Base-by-base conservation (phyloP, 2,113 vertebrate genomes). In the Archocentrus centrarchus region DNA sequence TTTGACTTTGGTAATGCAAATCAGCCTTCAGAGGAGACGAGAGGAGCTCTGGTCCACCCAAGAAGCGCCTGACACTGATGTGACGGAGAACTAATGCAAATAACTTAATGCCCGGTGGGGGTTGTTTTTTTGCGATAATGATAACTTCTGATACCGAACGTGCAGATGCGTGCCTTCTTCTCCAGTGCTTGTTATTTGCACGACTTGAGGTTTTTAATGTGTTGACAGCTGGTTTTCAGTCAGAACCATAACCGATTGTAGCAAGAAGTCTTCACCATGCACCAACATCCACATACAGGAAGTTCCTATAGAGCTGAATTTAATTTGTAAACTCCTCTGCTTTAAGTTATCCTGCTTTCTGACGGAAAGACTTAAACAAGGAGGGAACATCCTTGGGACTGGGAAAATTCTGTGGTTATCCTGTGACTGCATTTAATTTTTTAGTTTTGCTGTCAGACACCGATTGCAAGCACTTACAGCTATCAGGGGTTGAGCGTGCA, bases 1-100 rank as follows among this genome's bases (percentile, higher is more conserved):
- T 93, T 88, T 91, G 93, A 94, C 84, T 93, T 94, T 92, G 91
- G 83, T 79, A 85, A 92, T 94, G 89, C 82, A 88, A 91, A 92
- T 91, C 75, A 88, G 86, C 86, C 73, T 85, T 63, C 83, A 77
- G 59, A 59, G 7, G 75, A 75, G 77, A 88, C 79, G 70, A 70
- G 39, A 66, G 70, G 78, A 20, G 81, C 80, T 82, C 63, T 59
- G 55, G 77, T 81, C 68, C 10, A 64, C 73, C 58, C 50, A 81
- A 80, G 79, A 53, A 80, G 77, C 18, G 68, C 22, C 75, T 86
- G 87, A 87, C 58, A 58, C 77, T 81, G 91, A 89, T 84, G 80
- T 84, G 83, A 77, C 75, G 20, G 59, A n/a, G 41, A 86, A 50
- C 77, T 41, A 68, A 76, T 80, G 81, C 81, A 84, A 73, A 84